These are phyloP conservation scores for Labia minor DNA, from an alignment of 2,888 invertebrate species.

Conservation along the genomic window DNA sequence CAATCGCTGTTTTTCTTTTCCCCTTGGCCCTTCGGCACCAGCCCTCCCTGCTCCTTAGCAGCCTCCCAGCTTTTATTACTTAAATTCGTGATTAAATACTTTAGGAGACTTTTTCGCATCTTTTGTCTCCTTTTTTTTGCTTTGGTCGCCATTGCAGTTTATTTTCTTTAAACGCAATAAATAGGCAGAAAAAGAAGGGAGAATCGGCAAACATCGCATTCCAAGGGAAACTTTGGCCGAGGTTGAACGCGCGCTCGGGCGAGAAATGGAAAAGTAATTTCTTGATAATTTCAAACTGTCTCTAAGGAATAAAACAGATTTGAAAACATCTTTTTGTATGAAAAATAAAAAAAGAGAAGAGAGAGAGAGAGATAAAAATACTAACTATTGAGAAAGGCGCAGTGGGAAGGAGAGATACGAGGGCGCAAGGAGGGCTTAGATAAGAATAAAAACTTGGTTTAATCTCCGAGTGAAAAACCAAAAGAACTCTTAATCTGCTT, in stretches of 20 bases:
- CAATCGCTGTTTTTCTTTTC: conserved; percentile 13
- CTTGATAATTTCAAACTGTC: conserved; percentile 40
- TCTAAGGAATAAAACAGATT: conserved; percentile 20
- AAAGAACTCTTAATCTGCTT: conserved; percentile 8
- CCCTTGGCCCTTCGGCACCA: neutral
- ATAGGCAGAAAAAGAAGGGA: neutral
- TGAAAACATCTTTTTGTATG: conserved; percentile 5
- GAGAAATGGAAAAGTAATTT: conserved; percentile 41
- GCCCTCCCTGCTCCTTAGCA: too few relatives aligned
- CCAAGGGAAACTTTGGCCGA: neutral
- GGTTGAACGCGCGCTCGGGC: neutral
- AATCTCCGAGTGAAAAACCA: conserved; percentile 8
- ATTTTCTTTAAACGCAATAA: conserved; percentile 7
- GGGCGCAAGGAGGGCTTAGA: conserved; percentile 16
- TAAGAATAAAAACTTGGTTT: conserved; percentile 14
- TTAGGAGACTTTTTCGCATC: conserved; percentile 13
- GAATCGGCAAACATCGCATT: conserved; percentile 1
- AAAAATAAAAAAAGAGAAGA: neutral
- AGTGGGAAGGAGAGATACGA: conserved; percentile 16
- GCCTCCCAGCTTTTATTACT: neutral
- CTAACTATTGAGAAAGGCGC: conserved; percentile 2
- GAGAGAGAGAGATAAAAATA: neutral
- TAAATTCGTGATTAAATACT: conserved; percentile 13
- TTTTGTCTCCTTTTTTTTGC: neutral
- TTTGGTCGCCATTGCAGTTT: neutral